Evolutionary conservation across 2,797 vertebrate species (phyloP), one percentile per base, ranked within the genome.

Genomic region (Poeciliopsis gracilis): DNA sequence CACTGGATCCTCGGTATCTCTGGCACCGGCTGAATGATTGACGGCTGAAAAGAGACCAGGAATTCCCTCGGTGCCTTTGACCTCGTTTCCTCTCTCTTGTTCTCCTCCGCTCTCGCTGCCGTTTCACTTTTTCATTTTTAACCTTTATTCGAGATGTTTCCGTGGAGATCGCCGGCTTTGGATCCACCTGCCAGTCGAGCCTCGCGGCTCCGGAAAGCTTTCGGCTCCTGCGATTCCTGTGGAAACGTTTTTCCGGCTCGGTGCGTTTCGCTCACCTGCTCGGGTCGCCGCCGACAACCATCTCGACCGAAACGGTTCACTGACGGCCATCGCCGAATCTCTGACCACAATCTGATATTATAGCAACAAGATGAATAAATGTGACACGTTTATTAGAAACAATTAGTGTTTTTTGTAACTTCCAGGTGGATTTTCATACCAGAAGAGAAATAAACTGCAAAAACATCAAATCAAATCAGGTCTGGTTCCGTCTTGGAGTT

Each of bases 11-110:
- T 91, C 81, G 90, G 91, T 91, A 93, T 94, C 91, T 93, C 90
- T 91, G 92, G 92, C 90, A 90, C 63, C 33, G 71, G 79, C 91
- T 90, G 88, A 90, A 93, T 92, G 93, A 94, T 84, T 90, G 93
- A 91, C 93, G 70, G 84, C 82, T 92, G 88, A 93, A 93, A 94
- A 69, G 91, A 88, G 76, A 87, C 85, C 70, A 94, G 91, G 94
- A 94, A 94, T 94, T 92, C 91, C 92, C 90, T 93, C 87, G 79
- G 87, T 91, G 92, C 92, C 93, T 93, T 91, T 91, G 92, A 93
- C 90, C 93, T 90, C 77, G 57, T 93, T 92, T 91, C 88, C 89
- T 91, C 88, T 78, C 85, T 75, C 79, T 77, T 8, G 13, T 77
- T 66, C 80, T 78, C 71, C 6, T 23, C 61, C 41, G 71, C 82